Base-by-base conservation (phyloP, 1,140 invertebrate species). In the Dendroctonus ponderosae region DNA sequence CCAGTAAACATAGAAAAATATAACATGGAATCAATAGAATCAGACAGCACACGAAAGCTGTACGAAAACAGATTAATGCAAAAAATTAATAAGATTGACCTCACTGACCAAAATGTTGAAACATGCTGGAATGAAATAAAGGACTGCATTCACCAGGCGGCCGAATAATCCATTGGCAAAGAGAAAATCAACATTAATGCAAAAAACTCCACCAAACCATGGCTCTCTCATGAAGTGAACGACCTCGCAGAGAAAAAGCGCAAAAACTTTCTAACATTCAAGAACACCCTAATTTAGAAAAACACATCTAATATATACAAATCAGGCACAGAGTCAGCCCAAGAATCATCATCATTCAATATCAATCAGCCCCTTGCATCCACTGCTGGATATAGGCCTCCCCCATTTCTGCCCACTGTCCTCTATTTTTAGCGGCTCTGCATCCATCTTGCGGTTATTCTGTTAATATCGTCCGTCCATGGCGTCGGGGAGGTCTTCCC, bases 111-210 rank as follows among this genome's bases (percentile, higher is more conserved):
- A 11, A 42, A 59, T 9, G 57, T 46, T 6, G 57, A 59, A 9
- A 59, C 6, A n/a, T 11, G 6, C 39, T 59, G 42, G 57, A 59
- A 48, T 15, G 46, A 46, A 59, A 44, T 59, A 11, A 59, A 15
- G 11, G 8, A 52, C 7, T 12, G 11, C 42, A 59, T 59, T 6
- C 39, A 12, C 7, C 7, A 44, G 38, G 41, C 57, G 7, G 57
- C 57, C 7, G 15, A 59, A 43, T 39, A 59, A 39, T 38, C 1
- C 12, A 38, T 57, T 11, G 54, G 54, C n/a, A 38, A 57, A 57
- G 7, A 8, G 15, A 59, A 59, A 39, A 15, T 59, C 44, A 59
- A 59, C 44, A 59, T 26, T 48, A 59, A 59, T 14, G 57, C 40
- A 9, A 46, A 0, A 44, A 11, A 46, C 11, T 14, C 15, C 44